Evolutionary conservation across 2,113 vertebrate genomes (phyloP).

Genomic region (Oreocharis arfaki): DNA sequence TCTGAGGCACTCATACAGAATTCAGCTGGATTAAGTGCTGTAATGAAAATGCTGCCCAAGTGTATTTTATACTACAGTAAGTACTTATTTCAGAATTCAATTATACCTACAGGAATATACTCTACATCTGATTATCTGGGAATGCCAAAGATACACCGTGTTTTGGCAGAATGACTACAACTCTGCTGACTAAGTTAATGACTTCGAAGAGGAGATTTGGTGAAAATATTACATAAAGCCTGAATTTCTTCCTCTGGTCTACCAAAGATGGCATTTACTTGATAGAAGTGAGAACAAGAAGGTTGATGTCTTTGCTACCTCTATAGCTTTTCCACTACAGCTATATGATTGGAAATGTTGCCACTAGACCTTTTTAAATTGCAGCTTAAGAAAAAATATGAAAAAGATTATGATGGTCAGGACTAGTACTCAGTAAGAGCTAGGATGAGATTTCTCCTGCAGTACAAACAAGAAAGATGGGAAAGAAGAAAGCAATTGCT

Average conservation of each 20-base stretch:
- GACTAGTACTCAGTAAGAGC: not conserved
- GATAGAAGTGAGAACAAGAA: not conserved
- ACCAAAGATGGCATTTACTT: not conserved
- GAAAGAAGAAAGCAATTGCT: not conserved
- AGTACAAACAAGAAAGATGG: not conserved
- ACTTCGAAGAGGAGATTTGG: not conserved
- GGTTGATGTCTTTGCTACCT: not conserved
- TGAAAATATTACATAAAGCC: not conserved
- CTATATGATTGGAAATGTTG: not conserved
- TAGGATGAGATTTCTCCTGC: not conserved
- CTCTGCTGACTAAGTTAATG: not conserved
- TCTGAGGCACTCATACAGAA: not conserved
- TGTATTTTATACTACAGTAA: constrained; percentile 23
- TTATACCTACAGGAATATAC: constrained; percentile 35
- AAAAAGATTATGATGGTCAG: not conserved
- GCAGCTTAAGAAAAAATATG: not conserved
- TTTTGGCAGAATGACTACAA: not conserved
- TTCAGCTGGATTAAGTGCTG: constrained; percentile 37
- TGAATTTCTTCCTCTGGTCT: not conserved
- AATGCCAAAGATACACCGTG: not conserved
- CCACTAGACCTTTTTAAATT: not conserved
- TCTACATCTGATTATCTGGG: not conserved
- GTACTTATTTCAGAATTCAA: constrained; percentile 31
- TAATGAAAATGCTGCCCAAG: constrained; percentile 26
- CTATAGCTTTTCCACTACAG: not conserved